These are phyloP conservation scores for Stomatorhinus ivindoensis DNA, from an alignment of 2,113 vertebrate genomes.

Conservation along the genomic window DNA sequence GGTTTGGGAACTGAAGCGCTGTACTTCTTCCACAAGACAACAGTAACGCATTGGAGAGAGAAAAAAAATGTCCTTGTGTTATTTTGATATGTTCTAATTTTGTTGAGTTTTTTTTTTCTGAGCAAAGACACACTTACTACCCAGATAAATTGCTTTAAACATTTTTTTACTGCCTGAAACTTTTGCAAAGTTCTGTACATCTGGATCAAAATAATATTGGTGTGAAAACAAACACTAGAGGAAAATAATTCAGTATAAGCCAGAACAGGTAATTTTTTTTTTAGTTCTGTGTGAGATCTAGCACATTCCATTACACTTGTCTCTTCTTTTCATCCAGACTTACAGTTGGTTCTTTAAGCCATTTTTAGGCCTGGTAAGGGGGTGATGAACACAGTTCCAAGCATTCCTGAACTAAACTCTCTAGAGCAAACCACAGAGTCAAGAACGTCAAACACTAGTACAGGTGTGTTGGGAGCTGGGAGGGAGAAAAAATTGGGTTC, in stretches of 20 bases:
- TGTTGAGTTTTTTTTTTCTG: neutral
- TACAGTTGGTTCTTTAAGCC: neutral
- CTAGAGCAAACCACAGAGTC: neutral
- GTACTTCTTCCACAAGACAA: neutral
- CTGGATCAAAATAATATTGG: neutral
- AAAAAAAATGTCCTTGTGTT: neutral
- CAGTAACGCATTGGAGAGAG: neutral
- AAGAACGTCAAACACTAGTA: neutral
- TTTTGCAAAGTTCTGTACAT: neutral
- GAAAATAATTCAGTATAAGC: neutral
- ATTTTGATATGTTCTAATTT: neutral
- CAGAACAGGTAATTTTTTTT: neutral
- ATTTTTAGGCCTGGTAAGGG: neutral
- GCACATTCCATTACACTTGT: neutral
- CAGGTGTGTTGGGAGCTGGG: neutral
- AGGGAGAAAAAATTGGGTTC: neutral
- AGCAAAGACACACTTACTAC: neutral
- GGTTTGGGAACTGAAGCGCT: neutral
- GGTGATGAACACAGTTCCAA: neutral
- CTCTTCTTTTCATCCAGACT: neutral
- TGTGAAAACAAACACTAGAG: neutral
- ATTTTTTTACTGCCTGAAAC: neutral
- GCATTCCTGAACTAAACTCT: neutral
- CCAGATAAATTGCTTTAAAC: neutral
- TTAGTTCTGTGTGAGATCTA: neutral